phyloP scores from a whole-genome alignment of 1,140 invertebrate genomes.

The Rhyacophila brunnea region DNA sequence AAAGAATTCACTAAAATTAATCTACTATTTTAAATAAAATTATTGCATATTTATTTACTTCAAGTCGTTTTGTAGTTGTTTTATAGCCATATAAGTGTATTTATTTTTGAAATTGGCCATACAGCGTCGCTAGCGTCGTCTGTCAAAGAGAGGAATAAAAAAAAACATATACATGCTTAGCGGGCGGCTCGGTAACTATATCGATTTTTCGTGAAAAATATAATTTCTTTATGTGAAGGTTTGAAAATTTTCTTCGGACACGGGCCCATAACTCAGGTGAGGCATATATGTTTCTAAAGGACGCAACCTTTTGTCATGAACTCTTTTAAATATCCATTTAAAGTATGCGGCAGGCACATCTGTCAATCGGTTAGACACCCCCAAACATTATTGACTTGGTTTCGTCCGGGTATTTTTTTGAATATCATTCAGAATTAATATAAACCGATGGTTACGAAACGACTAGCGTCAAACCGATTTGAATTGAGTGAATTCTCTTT shows the following conservation, averaged over 20 bases:
- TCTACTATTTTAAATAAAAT: no score
- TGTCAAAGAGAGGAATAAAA: slow-evolving; percentile 11
- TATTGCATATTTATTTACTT: no score
- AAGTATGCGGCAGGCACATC: not conserved
- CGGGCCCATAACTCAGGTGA: slow-evolving; percentile 1
- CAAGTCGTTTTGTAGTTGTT: no score
- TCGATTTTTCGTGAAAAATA: slow-evolving; percentile 21
- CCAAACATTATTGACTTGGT: no score
- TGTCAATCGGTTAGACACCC: no score
- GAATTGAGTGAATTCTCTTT: no score
- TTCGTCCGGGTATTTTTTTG: not conserved
- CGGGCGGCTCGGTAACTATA: slow-evolving; percentile 12
- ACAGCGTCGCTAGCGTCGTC: slow-evolving; percentile 15
- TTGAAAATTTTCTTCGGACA: not conserved
- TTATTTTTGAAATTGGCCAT: no score
- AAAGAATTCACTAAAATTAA: no score
- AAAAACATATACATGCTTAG: slow-evolving; percentile 9
- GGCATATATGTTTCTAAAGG: not conserved
- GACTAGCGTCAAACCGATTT: no score
- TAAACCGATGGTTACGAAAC: no score
- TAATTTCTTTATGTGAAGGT: slow-evolving; percentile 3
- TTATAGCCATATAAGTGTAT: no score
- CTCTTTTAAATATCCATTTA: not conserved
- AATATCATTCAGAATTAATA: slow-evolving; percentile 7
- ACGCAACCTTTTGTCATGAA: not conserved